Base-by-base conservation (phyloP, 2,888 invertebrate species). In the Psylliodes chrysocephalus region DNA sequence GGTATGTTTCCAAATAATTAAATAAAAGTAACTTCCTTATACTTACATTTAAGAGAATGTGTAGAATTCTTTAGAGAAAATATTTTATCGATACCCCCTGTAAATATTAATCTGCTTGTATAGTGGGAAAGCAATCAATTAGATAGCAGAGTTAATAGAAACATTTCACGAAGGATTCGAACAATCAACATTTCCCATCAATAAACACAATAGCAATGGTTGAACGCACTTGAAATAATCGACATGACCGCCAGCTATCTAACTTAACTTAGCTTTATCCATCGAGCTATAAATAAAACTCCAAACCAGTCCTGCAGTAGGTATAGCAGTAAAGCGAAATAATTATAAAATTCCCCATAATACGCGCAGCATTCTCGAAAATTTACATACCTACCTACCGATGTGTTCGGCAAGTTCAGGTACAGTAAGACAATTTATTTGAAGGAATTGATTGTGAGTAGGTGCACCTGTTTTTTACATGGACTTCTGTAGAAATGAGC, bases 321-420 rank as follows among this genome's bases (percentile, higher is more conserved):
- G n/a, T n/a, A n/a, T n/a, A 40, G 49, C n/a, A 53, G 19, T 10
- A 22, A 22, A 22, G 18, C 33, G 19, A 76, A 76, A 78, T 77
- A 78, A 79, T 78, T 75, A 74, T 73, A 74, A 76, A 77, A 77
- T 75, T 74, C 75, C 73, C 75, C 76, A 75, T 79, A 80, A 80
- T 78, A 22, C 46, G 76, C 72, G 75, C 72, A 73, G 76, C 74
- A 77, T 73, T 78, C 42, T 70, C 63, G 59, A 72, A n/a, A 74
- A 78, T 79, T 79, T 78, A 79, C 79, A 79, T 80, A 80, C 77
- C 76, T n/a, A n/a, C n/a, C n/a, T n/a, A n/a, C n/a, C n/a, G n/a
- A n/a, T n/a, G n/a, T n/a, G n/a, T n/a, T n/a, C n/a, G n/a, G n/a
- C n/a, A 77, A 78, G 77, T 77, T 80, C 78, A 78, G 79, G 72